Conservation (phyloP, 2,797 vertebrate genomes). For the Tinamus major region DNA sequence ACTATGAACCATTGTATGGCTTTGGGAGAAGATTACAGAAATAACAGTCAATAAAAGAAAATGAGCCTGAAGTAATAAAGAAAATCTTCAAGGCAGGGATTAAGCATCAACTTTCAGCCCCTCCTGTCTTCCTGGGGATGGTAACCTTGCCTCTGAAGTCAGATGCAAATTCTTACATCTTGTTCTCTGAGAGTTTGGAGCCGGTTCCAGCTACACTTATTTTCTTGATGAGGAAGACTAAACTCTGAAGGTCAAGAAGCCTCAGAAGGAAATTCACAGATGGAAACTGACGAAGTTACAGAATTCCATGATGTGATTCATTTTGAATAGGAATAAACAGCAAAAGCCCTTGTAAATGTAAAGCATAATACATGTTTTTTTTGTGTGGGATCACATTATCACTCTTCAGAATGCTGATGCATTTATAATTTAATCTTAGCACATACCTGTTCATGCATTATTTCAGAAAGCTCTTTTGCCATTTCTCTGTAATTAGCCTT, state of each 20-base stretch:
- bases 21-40: neutral
- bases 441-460: conserved; percentile 94
- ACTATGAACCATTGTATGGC: neutral
- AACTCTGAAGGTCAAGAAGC: neutral
- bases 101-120: neutral
- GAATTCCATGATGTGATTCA: neutral
- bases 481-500: conserved; percentile 95
- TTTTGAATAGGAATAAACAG: accelerated
- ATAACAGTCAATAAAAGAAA: neutral
- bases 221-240: neutral
- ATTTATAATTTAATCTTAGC: neutral
- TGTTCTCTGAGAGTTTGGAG: neutral
- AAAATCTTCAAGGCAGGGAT: neutral
- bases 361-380: neutral
- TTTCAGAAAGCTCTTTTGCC: conserved; percentile 91
- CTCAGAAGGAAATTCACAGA: neutral
- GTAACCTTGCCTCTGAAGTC: neutral
- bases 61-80: neutral
- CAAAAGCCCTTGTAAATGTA: neutral
- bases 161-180: neutral
- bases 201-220: neutral
- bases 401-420: neutral
- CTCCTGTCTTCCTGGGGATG: neutral
- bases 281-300: neutral
- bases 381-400: neutral